phyloP scores from a whole-genome alignment of 2,888 invertebrate species.

The Plagodis pulveraria region DNA sequence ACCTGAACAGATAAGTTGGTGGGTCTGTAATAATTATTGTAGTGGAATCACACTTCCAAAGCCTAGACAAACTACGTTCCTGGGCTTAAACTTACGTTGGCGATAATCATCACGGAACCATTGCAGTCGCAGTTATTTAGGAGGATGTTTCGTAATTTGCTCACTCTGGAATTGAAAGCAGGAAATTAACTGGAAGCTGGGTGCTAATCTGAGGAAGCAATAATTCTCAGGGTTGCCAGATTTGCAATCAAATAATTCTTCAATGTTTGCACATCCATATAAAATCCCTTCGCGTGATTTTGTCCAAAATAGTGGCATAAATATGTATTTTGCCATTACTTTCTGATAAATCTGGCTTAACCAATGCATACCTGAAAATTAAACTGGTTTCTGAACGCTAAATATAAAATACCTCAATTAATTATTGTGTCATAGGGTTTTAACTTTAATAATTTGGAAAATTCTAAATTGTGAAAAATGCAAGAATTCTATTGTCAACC shows the following conservation, averaged over 20 bases:
- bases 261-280: no score
- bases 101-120: slow-evolving; percentile 19
- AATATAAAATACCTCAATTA: no score
- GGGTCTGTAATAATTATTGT: background rate
- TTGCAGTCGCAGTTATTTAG: slow-evolving; percentile 35
- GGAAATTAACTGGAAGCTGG: slow-evolving; percentile 70
- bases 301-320: no score
- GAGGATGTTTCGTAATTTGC: slow-evolving; percentile 52
- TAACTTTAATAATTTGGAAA: no score
- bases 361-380: no score
- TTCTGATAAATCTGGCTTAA: no score
- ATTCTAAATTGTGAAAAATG: background rate
- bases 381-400: no score
- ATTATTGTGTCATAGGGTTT: no score
- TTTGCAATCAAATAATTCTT: background rate
- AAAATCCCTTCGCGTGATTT: no score
- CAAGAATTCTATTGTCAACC: slow-evolving; percentile 11
- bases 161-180: slow-evolving; percentile 53
- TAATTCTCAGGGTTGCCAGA: slow-evolving; percentile 36
- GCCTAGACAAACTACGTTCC: slow-evolving; percentile 11
- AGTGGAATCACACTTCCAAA: slow-evolving; percentile 12
- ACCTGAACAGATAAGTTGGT: no score
- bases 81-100: slow-evolving; percentile 12
- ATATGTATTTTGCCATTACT: no score
- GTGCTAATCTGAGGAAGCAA: slow-evolving; percentile 72